Percentiles rank a stretch among this genome's conserved stretches.
Conservation (phyloP, 2,113 vertebrate genomes). For the Indicator indicator region DNA sequence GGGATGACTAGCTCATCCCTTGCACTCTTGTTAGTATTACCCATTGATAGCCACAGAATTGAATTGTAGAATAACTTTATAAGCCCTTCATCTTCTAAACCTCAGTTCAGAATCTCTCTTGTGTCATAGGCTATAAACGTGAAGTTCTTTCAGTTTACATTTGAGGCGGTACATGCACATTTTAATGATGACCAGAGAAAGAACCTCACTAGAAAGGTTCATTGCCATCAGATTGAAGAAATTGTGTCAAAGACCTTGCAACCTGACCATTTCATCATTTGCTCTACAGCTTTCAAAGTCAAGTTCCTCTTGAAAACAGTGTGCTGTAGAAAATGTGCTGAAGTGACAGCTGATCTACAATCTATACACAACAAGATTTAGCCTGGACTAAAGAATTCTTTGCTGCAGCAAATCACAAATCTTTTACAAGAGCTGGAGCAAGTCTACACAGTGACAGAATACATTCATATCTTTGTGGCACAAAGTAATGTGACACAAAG, state of each 20-base stretch:
- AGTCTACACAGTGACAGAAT: neutral
- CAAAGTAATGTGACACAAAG: neutral
- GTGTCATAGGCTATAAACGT: neutral
- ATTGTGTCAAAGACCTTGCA: neutral
- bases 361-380: neutral
- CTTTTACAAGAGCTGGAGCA: neutral
- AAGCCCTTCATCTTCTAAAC: neutral
- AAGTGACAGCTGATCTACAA: neutral
- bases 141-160: neutral
- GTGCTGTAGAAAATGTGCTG: neutral
- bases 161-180: neutral
- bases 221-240: neutral
- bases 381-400: neutral
- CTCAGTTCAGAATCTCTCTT: neutral
- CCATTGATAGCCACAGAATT: neutral
- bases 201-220: neutral
- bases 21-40: neutral
- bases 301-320: neutral
- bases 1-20: neutral
- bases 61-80: neutral
- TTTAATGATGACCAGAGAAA: neutral
- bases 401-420: neutral
- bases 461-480: neutral
- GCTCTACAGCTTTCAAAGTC: neutral
- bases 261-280: neutral